Evolutionary conservation across 2,888 invertebrate species (phyloP).

Genomic region (Dynastes grantii): DNA sequence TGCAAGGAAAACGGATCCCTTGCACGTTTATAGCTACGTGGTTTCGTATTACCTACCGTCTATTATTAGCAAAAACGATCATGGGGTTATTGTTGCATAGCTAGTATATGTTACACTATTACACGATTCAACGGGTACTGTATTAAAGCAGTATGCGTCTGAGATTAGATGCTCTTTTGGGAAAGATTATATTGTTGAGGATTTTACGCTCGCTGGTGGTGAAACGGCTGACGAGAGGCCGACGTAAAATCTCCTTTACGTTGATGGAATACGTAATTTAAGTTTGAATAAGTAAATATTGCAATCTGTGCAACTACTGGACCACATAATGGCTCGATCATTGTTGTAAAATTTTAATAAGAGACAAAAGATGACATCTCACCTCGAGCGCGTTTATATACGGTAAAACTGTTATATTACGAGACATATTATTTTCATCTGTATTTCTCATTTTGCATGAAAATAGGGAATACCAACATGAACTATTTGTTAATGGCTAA

Average conservation of each 20-base stretch:
- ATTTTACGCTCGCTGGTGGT: conserved; percentile 29
- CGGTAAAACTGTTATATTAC: too few species aligned
- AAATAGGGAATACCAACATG: too few species aligned
- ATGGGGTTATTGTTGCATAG: conserved; percentile 44
- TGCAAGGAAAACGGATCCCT: conserved; percentile 5
- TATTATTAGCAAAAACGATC: conserved; percentile 47
- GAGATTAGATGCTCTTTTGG: conserved; percentile 47
- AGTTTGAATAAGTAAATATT: conserved; percentile 21
- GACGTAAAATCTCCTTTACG: conserved; percentile 15
- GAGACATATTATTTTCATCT: too few species aligned
- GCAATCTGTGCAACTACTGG: neutral
- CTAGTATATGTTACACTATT: conserved; percentile 42
- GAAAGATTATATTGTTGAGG: conserved; percentile 39
- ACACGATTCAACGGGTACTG: conserved; percentile 33
- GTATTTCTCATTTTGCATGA: too few species aligned
- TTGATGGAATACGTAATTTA: conserved; percentile 32
- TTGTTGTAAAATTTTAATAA: too few species aligned
- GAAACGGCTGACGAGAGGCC: conserved; percentile 11
- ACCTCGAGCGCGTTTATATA: too few species aligned
- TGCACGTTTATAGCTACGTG: neutral
- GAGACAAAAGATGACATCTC: too few species aligned
- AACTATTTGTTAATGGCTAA: too few species aligned
- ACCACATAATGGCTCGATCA: too few species aligned
- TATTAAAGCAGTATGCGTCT: conserved; percentile 40
- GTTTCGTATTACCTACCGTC: conserved; percentile 37